Evolutionary conservation across 2,888 invertebrate species (phyloP).

Genomic region (Archaeoteleia sp.): DNA sequence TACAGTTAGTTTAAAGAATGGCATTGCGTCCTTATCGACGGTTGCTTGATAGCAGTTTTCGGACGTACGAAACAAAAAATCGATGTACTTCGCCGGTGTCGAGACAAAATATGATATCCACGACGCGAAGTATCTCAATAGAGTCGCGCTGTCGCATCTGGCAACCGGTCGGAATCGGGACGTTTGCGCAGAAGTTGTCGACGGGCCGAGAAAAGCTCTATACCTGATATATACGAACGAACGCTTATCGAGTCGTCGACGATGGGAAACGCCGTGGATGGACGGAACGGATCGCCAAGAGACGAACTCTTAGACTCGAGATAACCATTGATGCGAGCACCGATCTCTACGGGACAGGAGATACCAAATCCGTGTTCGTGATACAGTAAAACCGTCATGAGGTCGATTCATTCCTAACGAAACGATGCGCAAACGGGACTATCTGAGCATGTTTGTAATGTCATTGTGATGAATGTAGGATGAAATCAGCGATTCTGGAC

Average conservation of each 20-base stretch:
- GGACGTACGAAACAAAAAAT: too few species aligned
- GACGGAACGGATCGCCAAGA: constrained; percentile 45
- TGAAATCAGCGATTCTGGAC: constrained; percentile 55
- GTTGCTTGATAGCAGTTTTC: too few species aligned
- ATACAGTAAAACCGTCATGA: constrained; percentile 19
- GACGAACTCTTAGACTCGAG: constrained; percentile 34
- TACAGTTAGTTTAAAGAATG: too few species aligned
- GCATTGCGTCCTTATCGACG: too few species aligned
- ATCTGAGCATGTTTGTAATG: constrained; percentile 61
- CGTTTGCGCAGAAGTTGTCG: constrained; percentile 2
- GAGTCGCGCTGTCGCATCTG: constrained; percentile 4
- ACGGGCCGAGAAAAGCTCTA: constrained; percentile 6
- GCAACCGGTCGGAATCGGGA: constrained; percentile 7
- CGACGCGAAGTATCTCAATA: neutral
- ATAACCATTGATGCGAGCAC: constrained; percentile 41
- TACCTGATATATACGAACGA: constrained; percentile 15
- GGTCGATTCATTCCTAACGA: constrained; percentile 11
- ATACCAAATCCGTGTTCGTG: constrained; percentile 48
- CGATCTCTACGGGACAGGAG: constrained; percentile 36
- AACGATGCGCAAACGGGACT: constrained; percentile 24
- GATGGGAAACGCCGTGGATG: constrained; percentile 39
- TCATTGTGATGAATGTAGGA: constrained; percentile 65
- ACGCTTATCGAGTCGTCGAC: constrained; percentile 34
- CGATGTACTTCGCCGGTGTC: neutral
- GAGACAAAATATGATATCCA: constrained; percentile 3